A percentile compares a stretch with the other conserved stretches of the same genome.
Conservation (phyloP, 2,888 invertebrate genomes). For the Aphodius granarius region DNA sequence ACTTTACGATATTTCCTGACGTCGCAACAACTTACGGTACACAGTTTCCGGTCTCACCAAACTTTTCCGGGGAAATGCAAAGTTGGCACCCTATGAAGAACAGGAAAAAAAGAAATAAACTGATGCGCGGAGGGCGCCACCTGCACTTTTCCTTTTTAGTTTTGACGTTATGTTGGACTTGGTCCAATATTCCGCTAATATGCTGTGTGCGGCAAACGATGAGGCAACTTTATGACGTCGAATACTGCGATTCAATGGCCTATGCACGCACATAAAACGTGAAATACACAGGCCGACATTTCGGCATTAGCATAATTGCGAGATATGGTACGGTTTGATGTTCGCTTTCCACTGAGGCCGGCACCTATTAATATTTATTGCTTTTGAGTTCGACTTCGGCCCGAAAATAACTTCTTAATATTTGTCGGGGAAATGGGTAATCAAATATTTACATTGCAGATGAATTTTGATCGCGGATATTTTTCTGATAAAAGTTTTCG, state of each 20-base stretch:
- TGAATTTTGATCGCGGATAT: no score
- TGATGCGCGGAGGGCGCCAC: not conserved
- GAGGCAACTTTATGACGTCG: not conserved
- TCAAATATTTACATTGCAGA: not conserved
- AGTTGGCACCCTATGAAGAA: not conserved
- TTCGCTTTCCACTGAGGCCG: not conserved
- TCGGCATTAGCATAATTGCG: slow-evolving; percentile 5
- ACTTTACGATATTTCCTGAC: slow-evolving; percentile 29
- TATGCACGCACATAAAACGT: not conserved
- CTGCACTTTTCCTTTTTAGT: not conserved
- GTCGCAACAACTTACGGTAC: slow-evolving; percentile 19
- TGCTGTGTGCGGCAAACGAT: not conserved
- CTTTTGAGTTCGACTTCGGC: not conserved
- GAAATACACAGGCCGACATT: not conserved
- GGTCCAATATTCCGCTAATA: not conserved
- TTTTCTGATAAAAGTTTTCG: no score
- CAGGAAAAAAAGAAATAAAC: not conserved
- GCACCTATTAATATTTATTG: slow-evolving; percentile 11
- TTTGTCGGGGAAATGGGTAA: not conserved
- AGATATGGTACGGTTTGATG: not conserved
- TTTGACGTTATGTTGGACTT: not conserved
- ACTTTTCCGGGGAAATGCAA: slow-evolving; percentile 2
- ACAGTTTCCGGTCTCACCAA: not conserved
- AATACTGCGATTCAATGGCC: not conserved
- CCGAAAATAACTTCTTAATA: not conserved